phyloP scores from a whole-genome alignment of 2,113 vertebrate genomes.

The Phylloscopus trochiloides region DNA sequence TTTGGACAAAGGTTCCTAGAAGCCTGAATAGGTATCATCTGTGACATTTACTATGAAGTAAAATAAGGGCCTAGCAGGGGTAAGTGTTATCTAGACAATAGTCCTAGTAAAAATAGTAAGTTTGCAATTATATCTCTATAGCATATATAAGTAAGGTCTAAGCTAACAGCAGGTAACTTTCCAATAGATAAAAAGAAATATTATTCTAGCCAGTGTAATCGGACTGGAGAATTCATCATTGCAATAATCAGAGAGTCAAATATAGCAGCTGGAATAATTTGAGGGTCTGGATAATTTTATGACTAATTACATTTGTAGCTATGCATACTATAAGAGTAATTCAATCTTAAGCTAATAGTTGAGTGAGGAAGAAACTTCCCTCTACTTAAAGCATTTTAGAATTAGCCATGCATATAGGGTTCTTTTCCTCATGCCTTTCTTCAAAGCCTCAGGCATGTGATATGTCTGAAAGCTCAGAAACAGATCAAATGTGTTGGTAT shows the following conservation, averaged over 20 bases:
- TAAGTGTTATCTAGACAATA: conserved; percentile 45
- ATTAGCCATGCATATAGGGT: background rate
- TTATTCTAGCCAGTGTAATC: background rate
- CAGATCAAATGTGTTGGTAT: background rate
- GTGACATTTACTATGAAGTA: conserved; percentile 37
- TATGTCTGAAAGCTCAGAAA: background rate
- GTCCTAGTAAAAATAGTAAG: conserved; percentile 44
- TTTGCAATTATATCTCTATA: conserved; percentile 32
- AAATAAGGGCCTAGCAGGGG: conserved; percentile 6
- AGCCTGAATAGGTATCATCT: conserved; percentile 35
- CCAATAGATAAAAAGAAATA: conserved; percentile 37
- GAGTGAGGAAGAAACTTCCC: background rate
- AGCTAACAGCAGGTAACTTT: conserved; percentile 19
- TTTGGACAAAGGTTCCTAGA: conserved; percentile 5
- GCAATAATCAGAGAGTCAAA: background rate
- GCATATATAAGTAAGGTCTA: conserved; percentile 27
- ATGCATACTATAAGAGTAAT: conserved; percentile 38
- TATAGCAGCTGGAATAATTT: conserved; percentile 37
- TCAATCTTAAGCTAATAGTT: conserved; percentile 16
- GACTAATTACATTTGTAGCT: conserved; percentile 47
- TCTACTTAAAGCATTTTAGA: background rate
- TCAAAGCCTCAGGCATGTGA: background rate
- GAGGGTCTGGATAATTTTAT: conserved; percentile 53
- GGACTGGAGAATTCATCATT: background rate
- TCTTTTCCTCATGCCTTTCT: background rate